These are phyloP conservation scores for Macrotrachela quadricornifera DNA, from an alignment of 1,140 invertebrate genomes.

Conservation along the genomic window DNA sequence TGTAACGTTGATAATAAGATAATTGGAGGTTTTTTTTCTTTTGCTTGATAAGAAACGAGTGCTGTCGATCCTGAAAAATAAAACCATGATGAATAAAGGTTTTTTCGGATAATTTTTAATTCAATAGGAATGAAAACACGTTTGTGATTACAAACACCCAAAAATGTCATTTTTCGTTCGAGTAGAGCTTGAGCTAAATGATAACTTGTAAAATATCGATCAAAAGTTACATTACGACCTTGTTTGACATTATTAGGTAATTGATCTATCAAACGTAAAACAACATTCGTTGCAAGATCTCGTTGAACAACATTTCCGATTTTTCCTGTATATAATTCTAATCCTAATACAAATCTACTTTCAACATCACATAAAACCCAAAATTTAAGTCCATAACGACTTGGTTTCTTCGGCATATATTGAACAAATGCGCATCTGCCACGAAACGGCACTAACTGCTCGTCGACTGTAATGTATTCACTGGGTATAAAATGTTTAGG, in stretches of 20 bases:
- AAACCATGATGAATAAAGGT: not conserved
- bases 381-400: not conserved
- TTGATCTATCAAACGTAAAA: too few relatives aligned
- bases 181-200: not conserved
- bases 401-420: not conserved
- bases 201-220: not conserved
- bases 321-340: not conserved
- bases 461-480: not conserved
- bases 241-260: too few relatives aligned
- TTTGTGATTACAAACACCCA: not conserved
- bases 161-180: not conserved
- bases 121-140: not conserved
- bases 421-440: not conserved
- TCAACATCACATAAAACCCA: not conserved
- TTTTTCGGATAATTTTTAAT: not conserved
- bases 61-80: slow-evolving; percentile 6
- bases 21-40: slow-evolving; percentile 11
- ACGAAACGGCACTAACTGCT: not conserved
- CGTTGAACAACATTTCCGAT: not conserved
- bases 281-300: too few relatives aligned
- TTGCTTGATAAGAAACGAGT: slow-evolving; percentile 12
- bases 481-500: not conserved
- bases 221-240: not conserved
- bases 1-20: slow-evolving; percentile 8
- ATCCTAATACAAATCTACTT: not conserved